phyloP scores from a whole-genome alignment of 1,140 invertebrate species.

The Megathymus violae region DNA sequence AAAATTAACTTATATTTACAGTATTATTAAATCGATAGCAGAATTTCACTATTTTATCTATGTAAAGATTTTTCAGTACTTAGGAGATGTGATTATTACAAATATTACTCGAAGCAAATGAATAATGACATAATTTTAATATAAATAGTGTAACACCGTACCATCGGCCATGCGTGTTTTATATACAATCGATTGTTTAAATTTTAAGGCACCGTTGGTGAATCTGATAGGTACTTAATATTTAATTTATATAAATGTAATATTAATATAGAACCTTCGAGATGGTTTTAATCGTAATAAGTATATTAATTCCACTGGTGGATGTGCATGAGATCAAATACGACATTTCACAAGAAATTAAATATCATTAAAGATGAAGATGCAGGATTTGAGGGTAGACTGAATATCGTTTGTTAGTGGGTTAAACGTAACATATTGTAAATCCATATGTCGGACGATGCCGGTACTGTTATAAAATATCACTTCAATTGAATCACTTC shows the following conservation, averaged over 20 bases:
- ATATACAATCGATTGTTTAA: constrained; percentile 40
- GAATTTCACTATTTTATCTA: constrained; percentile 77
- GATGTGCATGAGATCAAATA: constrained; percentile 78
- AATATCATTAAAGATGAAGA: constrained; percentile 33
- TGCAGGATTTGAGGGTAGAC: no score
- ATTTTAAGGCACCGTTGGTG: constrained; percentile 73
- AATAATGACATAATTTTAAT: constrained; percentile 14
- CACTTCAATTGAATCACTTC: not conserved
- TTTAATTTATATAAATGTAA: constrained; percentile 42
- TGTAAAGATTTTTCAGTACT: constrained; percentile 52
- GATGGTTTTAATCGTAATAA: constrained; percentile 51
- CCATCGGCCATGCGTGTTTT: not conserved
- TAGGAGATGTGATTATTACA: constrained; percentile 36
- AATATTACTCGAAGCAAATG: constrained; percentile 8
- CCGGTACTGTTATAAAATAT: no score
- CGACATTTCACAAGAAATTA: constrained; percentile 54
- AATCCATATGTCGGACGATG: no score
- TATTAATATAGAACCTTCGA: constrained; percentile 49
- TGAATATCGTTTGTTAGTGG: no score
- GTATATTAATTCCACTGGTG: constrained; percentile 66
- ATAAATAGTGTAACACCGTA: not conserved
- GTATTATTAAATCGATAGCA: constrained; percentile 78
- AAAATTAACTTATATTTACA: constrained; percentile 84
- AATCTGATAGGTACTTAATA: constrained; percentile 50
- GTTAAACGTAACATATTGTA: no score